Percentiles rank a stretch among this genome's conserved stretches.
Evolutionary conservation across 2,888 invertebrate species (phyloP).

Genomic region (Polyommatus icarus): DNA sequence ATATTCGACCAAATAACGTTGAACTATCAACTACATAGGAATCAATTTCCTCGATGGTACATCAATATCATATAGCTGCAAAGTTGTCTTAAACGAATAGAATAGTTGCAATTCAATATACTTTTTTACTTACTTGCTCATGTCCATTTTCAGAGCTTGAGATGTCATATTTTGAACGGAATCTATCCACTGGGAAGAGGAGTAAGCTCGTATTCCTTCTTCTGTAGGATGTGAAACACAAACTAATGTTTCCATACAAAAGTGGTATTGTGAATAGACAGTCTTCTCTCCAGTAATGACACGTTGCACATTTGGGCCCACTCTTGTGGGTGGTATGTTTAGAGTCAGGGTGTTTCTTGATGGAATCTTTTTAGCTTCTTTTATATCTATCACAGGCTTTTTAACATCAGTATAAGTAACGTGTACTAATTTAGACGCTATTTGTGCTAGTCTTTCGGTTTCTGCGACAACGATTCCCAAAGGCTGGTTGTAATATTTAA

Average conservation of each 20-base stretch:
- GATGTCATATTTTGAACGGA: constrained; percentile 72
- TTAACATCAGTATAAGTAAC: constrained; percentile 71
- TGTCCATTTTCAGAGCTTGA: constrained; percentile 70
- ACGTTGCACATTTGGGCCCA: constrained; percentile 26
- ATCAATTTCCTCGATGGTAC: too few species aligned
- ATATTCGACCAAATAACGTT: too few species aligned
- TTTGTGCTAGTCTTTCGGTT: constrained; percentile 71
- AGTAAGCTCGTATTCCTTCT: constrained; percentile 82
- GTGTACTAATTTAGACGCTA: constrained; percentile 78
- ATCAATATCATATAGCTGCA: not conserved
- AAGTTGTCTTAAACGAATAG: not conserved
- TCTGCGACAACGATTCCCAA: constrained; percentile 79
- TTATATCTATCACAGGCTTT: constrained; percentile 53
- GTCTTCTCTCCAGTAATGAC: constrained; percentile 53
- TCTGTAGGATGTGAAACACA: constrained; percentile 82
- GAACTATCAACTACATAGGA: too few species aligned
- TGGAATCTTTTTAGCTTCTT: constrained; percentile 47
- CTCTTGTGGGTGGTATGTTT: constrained; percentile 28
- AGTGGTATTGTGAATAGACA: constrained; percentile 82
- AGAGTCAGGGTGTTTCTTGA: constrained; percentile 43
- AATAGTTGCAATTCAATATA: not conserved
- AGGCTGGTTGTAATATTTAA: constrained; percentile 57
- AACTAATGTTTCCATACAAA: constrained; percentile 83
- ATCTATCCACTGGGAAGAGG: constrained; percentile 80
- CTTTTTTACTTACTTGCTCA: constrained; percentile 64